Conservation (phyloP, 2,888 invertebrate species). For the Sicus ferrugineus region DNA sequence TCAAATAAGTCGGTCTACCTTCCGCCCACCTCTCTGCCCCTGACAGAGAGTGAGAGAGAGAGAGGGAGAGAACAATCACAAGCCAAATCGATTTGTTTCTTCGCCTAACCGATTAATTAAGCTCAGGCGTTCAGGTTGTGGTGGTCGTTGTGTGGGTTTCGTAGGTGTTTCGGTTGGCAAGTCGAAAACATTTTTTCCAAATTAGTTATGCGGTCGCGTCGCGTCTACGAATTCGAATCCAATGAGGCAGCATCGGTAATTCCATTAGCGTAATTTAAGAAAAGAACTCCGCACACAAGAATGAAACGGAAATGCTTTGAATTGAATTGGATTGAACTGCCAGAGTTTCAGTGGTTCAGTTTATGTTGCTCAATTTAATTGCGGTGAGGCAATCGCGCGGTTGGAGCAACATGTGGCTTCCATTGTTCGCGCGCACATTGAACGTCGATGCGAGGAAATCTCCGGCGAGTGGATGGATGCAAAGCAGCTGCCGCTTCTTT, state of each 20-base stretch:
- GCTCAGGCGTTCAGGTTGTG: background rate
- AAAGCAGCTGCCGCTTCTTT: background rate
- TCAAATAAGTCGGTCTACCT: too few relatives aligned
- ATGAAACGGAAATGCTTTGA: background rate
- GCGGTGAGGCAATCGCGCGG: background rate
- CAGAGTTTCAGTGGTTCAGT: background rate
- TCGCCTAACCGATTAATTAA: background rate
- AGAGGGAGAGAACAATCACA: background rate
- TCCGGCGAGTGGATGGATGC: background rate
- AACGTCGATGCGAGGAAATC: background rate
- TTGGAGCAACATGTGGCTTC: background rate
- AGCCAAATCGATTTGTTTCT: slow-evolving; percentile 7
- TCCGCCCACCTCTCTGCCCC: background rate
- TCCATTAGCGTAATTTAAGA: too few relatives aligned
- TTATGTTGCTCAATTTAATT: background rate
- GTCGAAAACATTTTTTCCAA: background rate
- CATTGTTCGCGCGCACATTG: background rate
- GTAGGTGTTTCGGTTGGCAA: background rate
- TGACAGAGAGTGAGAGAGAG: too few relatives aligned
- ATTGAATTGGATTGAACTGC: background rate
- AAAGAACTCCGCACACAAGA: background rate
- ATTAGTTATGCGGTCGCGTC: too few relatives aligned
- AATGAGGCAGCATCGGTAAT: too few relatives aligned
- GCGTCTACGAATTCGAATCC: too few relatives aligned
- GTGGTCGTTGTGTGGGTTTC: background rate